Evolutionary conservation across 2,113 vertebrate species (phyloP), one percentile per base, ranked within the genome.

Genomic region (Australoheros scitulus): DNA sequence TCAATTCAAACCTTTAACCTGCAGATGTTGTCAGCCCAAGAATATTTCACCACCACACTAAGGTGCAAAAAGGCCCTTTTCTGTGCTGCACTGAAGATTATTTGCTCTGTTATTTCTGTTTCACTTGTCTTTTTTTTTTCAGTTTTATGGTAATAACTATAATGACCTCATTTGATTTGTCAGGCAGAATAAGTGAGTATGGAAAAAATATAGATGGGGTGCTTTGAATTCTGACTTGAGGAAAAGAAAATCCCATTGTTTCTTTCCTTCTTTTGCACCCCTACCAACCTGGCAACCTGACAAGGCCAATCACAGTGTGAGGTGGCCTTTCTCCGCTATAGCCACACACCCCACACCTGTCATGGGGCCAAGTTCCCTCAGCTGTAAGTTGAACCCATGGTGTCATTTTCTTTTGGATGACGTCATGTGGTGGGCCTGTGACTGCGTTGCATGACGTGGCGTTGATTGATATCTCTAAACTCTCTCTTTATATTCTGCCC

Each of bases 371-470:
- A 93, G 94, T 94, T 93, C 90, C 92, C 94, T 91, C 89, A 94
- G 87, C 95, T 95, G 96, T 96, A 97, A 97, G 96, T 97, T 95
- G 92, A 92, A 93, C 91, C 95, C 95, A 95, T 94, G 95, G 94
- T 96, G 96, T 95, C 94, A 95, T 96, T 95, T 94, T 95, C 83
- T 93, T 93, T 94, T 91, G 94, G 95, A 95, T 96, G 96, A 95
- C 93, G 93, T 96, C 95, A 96, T 96, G 96, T 96, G 94, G 93
- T 95, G 91, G 92, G 94, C 93, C 94, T 96, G 96, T 96, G 94
- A 95, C 91, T 92, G 93, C 94, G 93, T 96, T 96, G 96, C 96
- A 96, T 97, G 96, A 95, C 91, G 93, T 96, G 95, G 88, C 92
- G 89, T 95, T 91, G 87, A 92, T 90, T 92, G 88, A 91, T 95